Percentiles rank a stretch among this genome's conserved stretches.
Conservation (phyloP, 2,888 invertebrate species). For the Trachelus tabidus region DNA sequence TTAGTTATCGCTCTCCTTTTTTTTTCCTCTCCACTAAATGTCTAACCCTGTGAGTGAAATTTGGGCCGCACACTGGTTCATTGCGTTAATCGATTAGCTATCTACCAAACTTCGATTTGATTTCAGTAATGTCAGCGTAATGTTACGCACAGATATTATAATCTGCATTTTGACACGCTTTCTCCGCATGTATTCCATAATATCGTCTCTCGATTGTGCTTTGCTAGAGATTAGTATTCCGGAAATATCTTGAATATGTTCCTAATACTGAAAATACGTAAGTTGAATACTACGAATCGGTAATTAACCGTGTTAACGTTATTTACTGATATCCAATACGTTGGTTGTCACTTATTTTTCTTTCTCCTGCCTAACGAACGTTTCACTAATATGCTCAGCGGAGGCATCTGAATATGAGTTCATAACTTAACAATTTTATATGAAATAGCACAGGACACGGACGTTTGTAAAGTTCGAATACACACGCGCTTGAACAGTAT, state of each 20-base stretch:
- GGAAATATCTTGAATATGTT: background rate
- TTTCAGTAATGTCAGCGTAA: background rate
- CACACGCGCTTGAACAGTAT: background rate
- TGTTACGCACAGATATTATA: background rate
- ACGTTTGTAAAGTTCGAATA: background rate
- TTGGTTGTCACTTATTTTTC: background rate
- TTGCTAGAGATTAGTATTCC: background rate
- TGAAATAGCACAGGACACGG: too few relatives aligned
- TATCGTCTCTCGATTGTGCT: background rate
- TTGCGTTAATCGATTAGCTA: background rate
- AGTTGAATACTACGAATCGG: background rate
- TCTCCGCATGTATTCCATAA: background rate
- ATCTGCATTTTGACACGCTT: background rate
- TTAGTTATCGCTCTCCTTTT: constrained; percentile 43
- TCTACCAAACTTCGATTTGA: background rate
- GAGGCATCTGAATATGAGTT: too few relatives aligned
- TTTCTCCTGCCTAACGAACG: background rate
- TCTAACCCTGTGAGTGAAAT: background rate
- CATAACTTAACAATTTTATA: too few relatives aligned
- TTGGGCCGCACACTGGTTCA: background rate
- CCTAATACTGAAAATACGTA: background rate
- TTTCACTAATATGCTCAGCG: background rate
- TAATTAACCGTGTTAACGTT: background rate
- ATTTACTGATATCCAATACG: too few relatives aligned
- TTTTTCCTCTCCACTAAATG: constrained; percentile 20